Base-by-base conservation (phyloP, 2,113 vertebrate species). In the Ciconia stormi region DNA sequence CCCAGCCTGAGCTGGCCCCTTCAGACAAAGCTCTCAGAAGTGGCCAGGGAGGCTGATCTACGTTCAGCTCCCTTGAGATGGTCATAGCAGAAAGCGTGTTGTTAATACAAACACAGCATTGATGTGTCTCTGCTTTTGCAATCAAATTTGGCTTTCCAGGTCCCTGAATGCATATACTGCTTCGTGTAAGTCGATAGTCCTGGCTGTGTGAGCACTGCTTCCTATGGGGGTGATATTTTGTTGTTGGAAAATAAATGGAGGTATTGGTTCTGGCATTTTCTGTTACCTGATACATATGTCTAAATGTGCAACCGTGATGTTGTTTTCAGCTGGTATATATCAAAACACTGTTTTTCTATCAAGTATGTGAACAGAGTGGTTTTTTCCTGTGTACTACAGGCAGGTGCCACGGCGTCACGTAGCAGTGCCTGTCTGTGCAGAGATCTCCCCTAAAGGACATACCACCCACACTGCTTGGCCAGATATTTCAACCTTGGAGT, bases 151-250 rank as follows among this genome's bases (percentile, higher is more conserved):
- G 36, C 13, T 7, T 61, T 58, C 34, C 36, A 13, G 30, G 8
- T 4, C 90, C 44, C 46, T 27, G 55, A 20, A 4, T 32, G 61
- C 27, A 5, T 16, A 0, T 30, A 10, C 11, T 61, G 62, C 70
- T 67, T 10, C 1, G 2, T 16, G 12, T 16, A 13, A 20, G 19
- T 13, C 40, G 9, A 0, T 2, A 27, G 3, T 29, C 16, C 52
- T 38, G 83, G 42, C 19, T 58, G 20, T 3, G 5, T 40, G n/a
- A 49, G 13, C 38, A 2, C 42, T 50, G 13, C 8, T 47, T 30
- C n/a, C 70, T 5, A 0, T 3, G 22, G 36, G 30, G n/a, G 9
- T 36, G 62, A 5, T n/a, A 10, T 13, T 67, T 61, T 62, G 2
- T 11, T 44, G 18, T 2, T 50, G 27, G 11, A 53, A 76, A 62